Base-by-base conservation (phyloP, 2,888 invertebrate species). In the Cremastinae sp. region DNA sequence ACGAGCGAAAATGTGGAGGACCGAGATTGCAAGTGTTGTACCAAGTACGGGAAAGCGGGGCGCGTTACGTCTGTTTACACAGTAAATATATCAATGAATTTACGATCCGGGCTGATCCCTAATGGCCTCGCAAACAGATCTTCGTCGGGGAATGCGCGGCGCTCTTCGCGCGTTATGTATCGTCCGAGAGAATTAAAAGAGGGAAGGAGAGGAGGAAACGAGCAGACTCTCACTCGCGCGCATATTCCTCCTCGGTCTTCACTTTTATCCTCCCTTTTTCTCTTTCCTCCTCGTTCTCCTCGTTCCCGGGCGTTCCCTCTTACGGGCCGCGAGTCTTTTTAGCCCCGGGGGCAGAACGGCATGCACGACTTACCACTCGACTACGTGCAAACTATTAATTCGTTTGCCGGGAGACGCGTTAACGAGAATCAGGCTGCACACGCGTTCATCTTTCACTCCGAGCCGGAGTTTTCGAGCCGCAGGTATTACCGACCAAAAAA, bases 1-100 rank as follows among this genome's bases (percentile, higher is more conserved):
- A 22, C 20, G 59, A 1, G 39, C 16, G 43, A 47, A 47, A 47
- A 47, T 14, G 28, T 5, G 28, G 28, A 10, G 22, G 14, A 5
- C 28, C 2, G 28, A 28, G 28, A 28, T 28, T 35, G n/a, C 10
- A 14, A 18, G 14, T 5, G 53, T 41, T 47, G 39, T n/a, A 43
- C 53, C 28, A 43, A 53, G 61, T 16, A 55, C 64, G 22, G 65
- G 37, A 49, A 58, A 69, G 45, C 51, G 41, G 22, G 58, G 68
- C 74, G 76, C 74, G 76, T 74, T 78, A 74, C 76, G 75, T 79
- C 71, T 80, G 85, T 85, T 87, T 88, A 83, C 85, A 85, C 85
- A 84, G 87, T 87, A 88, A 88, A 88, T 87, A 88, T 86, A 87
- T 88, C 87, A 87, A 88, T 88, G 87, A 88, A 88, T 88, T 88